A percentile compares a stretch with the other conserved stretches of the same genome.
Evolutionary conservation across 1,140 invertebrate genomes (phyloP).

Genomic region (Bursaphelenchus mucronatus): DNA sequence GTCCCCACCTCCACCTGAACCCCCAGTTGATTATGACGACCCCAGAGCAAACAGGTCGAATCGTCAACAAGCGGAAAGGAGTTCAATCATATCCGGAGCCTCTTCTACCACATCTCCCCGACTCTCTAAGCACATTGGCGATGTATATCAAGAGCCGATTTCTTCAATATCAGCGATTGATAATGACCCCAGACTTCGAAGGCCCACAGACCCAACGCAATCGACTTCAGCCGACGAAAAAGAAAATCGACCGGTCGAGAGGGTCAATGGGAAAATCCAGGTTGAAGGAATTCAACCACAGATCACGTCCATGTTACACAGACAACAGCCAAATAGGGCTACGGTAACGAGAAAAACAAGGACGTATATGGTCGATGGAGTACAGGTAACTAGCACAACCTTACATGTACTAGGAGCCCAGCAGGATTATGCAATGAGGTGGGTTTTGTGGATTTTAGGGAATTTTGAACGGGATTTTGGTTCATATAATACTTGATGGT

Average conservation of each 20-base stretch:
- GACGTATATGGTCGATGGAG: conserved; percentile 44
- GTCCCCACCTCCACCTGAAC: conserved; percentile 51
- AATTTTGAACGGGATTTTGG: neutral
- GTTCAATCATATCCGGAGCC: neutral
- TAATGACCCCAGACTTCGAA: neutral
- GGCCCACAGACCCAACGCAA: conserved; percentile 2
- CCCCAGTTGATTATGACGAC: conserved; percentile 57
- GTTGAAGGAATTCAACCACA: conserved; percentile 43
- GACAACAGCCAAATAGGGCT: conserved; percentile 15
- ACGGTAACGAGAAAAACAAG: conserved; percentile 15
- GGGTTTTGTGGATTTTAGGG: neutral
- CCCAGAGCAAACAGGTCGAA: neutral
- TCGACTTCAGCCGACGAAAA: neutral
- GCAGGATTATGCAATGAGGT: conserved; percentile 54
- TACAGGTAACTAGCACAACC: conserved; percentile 56
- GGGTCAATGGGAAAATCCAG: conserved; percentile 57
- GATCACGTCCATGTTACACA: conserved; percentile 15
- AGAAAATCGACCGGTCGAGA: neutral
- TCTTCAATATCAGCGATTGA: neutral
- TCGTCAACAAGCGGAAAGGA: conserved; percentile 6
- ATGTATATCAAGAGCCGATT: conserved; percentile 1
- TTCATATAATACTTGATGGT: neutral
- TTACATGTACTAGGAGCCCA: conserved; percentile 56
- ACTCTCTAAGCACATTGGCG: too few relatives aligned
- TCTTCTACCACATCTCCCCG: neutral